Evolutionary conservation across 2,888 invertebrate genomes (phyloP).

Genomic region (Megastigmus dorsalis): DNA sequence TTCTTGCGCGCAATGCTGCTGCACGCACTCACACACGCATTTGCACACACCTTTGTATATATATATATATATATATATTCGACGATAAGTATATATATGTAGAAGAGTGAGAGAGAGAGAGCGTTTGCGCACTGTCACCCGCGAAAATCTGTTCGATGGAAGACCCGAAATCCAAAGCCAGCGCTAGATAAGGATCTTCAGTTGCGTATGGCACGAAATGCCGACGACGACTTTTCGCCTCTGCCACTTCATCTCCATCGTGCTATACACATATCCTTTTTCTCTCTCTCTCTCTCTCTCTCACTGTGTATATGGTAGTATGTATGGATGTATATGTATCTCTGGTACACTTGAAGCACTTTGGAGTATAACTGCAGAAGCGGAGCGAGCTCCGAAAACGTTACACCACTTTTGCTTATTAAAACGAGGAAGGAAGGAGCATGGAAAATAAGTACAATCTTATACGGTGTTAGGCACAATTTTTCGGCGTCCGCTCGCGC

Average conservation of each 20-base stretch:
- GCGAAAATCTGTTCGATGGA: neutral
- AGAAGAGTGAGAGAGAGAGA: too few relatives aligned
- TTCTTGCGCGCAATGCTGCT: slow-evolving; percentile 8
- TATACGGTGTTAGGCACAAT: neutral
- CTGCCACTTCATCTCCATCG: neutral
- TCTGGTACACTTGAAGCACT: too few relatives aligned
- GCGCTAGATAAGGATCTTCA: neutral
- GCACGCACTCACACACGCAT: slow-evolving; percentile 4
- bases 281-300: neutral
- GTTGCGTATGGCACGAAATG: neutral
- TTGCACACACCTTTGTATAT: too few relatives aligned
- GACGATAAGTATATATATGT: too few relatives aligned
- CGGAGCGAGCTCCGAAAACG: neutral
- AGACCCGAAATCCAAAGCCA: neutral
- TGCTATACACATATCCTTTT: neutral
- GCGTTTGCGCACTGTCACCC: too few relatives aligned
- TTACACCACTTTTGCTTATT: too few relatives aligned
- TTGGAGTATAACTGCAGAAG: neutral
- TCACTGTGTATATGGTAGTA: neutral
- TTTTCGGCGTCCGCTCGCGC: neutral
- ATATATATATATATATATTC: too few relatives aligned
- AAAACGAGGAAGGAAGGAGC: too few relatives aligned
- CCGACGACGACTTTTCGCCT: neutral
- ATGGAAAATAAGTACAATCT: too few relatives aligned
- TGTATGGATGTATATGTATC: neutral